These are phyloP conservation scores for Campoplex nolae DNA, from an alignment of 2,888 invertebrate genomes.

Conservation along the genomic window DNA sequence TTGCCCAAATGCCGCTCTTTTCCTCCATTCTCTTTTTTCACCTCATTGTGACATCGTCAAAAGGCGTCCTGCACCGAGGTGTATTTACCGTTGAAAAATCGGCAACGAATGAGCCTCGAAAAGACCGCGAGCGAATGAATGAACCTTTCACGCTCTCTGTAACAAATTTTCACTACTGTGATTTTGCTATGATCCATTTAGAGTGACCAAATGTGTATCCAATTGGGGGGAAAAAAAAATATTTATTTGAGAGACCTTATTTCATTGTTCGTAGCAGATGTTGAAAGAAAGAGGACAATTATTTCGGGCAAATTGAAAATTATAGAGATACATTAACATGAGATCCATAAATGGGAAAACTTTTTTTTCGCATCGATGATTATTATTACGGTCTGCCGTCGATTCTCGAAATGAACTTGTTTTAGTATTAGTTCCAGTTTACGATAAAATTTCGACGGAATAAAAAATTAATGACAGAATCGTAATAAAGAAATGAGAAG, in stretches of 20 bases:
- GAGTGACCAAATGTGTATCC: not conserved
- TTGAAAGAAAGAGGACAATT: not conserved
- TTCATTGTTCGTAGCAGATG: not conserved
- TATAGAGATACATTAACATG: not conserved
- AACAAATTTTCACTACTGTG: conserved; percentile 24
- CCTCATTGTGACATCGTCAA: conserved; percentile 22
- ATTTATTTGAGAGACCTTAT: not conserved
- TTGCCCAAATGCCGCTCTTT: conserved; percentile 28
- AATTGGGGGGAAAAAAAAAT: not conserved
- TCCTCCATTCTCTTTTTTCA: not conserved
- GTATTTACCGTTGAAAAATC: conserved; percentile 48
- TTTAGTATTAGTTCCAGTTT: not conserved
- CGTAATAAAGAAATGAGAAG: not conserved
- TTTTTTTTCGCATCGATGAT: not conserved
- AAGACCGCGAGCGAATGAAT: conserved; percentile 10
- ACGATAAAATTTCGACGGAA: not conserved
- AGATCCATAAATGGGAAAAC: no score
- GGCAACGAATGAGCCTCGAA: conserved; percentile 32
- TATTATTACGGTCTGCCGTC: not conserved
- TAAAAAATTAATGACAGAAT: not conserved
- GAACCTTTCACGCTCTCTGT: conserved; percentile 2
- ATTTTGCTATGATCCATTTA: conserved; percentile 6
- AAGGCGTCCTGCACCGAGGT: not conserved
- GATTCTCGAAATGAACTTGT: not conserved
- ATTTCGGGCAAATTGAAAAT: not conserved